Conservation (phyloP, 2,888 invertebrate species). For the Eremobia ochroleuca region DNA sequence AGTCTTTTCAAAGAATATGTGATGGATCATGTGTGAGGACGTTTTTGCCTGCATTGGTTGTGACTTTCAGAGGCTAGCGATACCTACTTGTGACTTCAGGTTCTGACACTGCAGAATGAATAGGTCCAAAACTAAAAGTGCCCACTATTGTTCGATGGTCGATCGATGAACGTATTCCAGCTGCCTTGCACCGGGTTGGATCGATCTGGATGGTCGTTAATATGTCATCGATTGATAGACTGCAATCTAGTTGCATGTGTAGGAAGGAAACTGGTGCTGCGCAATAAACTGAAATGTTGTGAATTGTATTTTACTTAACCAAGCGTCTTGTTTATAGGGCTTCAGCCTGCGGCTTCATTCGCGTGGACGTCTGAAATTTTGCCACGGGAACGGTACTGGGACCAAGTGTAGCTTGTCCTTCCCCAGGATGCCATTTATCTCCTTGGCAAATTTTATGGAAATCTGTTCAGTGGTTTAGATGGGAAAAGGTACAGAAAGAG, state of each 20-base stretch:
- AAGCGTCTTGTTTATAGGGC: background rate
- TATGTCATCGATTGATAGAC: background rate
- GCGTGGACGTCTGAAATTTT: background rate
- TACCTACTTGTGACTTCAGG: background rate
- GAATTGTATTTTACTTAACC: background rate
- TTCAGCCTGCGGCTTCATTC: background rate
- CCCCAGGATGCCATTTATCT: background rate
- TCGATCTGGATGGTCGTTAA: background rate
- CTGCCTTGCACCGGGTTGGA: background rate
- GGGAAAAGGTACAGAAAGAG: background rate
- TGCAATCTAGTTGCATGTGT: background rate
- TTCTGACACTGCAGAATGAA: background rate
- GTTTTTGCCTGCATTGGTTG: constrained; percentile 40
- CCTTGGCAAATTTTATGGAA: background rate
- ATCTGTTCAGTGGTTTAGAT: background rate
- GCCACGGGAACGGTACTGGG: background rate
- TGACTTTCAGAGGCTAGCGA: constrained; percentile 17
- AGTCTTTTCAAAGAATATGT: constrained; percentile 73
- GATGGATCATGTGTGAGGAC: constrained; percentile 18
- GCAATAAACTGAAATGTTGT: background rate
- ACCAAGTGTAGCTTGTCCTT: background rate
- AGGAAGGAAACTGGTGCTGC: background rate
- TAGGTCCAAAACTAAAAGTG: background rate
- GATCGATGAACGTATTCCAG: background rate
- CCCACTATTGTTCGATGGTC: background rate